These are phyloP conservation scores for Acomys russatus DNA, from an alignment of 2,797 vertebrate genomes.

Conservation along the genomic window DNA sequence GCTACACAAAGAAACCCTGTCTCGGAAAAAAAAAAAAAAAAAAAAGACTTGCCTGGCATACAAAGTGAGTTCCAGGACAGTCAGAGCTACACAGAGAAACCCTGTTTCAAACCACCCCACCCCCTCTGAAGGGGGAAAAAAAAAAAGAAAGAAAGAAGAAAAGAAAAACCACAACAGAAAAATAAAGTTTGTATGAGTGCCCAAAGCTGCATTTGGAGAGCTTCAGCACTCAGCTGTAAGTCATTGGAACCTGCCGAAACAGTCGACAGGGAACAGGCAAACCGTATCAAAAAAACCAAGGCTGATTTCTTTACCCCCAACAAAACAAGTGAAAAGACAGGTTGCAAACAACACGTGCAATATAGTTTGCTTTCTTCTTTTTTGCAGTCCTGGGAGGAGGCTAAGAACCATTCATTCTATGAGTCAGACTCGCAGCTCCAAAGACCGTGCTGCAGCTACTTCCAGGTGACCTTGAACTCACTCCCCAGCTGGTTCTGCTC, in stretches of 20 bases:
- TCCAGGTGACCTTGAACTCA: not conserved
- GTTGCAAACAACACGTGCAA: not conserved
- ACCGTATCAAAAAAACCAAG: not conserved
- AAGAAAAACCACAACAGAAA: not conserved
- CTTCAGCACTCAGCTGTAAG: not conserved
- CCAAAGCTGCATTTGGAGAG: slow-evolving; percentile 18
- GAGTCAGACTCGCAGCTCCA: not conserved
- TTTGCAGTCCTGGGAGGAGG: not conserved
- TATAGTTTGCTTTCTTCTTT: not conserved
- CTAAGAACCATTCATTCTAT: not conserved
- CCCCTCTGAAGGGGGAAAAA: too few relatives aligned
- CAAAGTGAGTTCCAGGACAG: too few relatives aligned
- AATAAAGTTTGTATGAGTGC: not conserved
- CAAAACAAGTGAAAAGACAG: not conserved
- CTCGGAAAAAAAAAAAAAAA: too few relatives aligned
- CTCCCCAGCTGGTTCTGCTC: not conserved
- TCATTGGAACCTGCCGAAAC: not conserved
- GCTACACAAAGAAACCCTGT: too few relatives aligned
- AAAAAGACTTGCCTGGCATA: too few relatives aligned
- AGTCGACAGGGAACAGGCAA: not conserved
- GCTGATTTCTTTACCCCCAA: not conserved
- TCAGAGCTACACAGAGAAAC: too few relatives aligned
- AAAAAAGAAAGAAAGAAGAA: too few relatives aligned
- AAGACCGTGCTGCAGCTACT: not conserved
- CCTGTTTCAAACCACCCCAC: too few relatives aligned